Conservation (phyloP, 2,113 vertebrate genomes). For the Dromiciops gliroides region DNA sequence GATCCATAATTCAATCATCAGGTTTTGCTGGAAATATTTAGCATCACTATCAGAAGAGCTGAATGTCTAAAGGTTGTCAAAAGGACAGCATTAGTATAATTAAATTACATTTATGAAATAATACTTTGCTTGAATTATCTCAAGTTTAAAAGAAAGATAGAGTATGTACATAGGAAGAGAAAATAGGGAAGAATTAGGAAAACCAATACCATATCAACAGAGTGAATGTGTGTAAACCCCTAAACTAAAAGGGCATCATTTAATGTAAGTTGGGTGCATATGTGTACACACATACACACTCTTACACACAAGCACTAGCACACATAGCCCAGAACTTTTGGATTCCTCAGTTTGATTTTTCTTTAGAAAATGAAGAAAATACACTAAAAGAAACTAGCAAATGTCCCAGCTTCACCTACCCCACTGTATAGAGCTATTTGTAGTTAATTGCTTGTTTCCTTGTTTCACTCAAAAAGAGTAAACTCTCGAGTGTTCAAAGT, state of each 20-base stretch:
- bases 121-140: not conserved
- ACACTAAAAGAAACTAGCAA: not conserved
- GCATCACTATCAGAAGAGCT: not conserved
- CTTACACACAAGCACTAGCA: too few species aligned
- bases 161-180: not conserved
- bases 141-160: not conserved
- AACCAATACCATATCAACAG: not conserved
- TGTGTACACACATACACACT: not conserved
- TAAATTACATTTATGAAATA: not conserved
- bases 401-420: not conserved
- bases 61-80: not conserved
- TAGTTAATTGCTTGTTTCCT: not conserved
- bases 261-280: not conserved
- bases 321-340: too few species aligned
- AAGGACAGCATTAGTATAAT: not conserved
- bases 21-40: not conserved
- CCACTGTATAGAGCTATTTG: not conserved
- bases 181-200: not conserved
- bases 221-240: not conserved
- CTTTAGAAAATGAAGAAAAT: not conserved
- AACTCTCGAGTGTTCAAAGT: not conserved
- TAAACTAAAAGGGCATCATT: not conserved
- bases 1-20: not conserved
- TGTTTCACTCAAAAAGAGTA: not conserved
- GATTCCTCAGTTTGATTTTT: too few species aligned